phyloP scores from a whole-genome alignment of 2,113 vertebrate species.

The Lutjanus erythropterus region DNA sequence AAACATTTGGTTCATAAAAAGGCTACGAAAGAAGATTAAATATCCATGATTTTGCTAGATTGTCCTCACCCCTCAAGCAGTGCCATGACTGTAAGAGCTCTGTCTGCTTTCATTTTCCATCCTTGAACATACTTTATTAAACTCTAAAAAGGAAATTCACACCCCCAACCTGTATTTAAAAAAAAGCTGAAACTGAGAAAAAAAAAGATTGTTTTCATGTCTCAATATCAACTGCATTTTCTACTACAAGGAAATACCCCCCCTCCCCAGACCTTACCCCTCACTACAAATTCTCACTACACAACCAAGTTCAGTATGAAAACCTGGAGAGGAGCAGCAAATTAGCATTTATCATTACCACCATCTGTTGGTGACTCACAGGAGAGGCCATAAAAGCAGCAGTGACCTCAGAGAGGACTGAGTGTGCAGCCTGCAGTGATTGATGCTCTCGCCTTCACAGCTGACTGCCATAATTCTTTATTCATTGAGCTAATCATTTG shows the following conservation, averaged over 20 bases:
- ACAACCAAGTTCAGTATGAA: conserved; percentile 8
- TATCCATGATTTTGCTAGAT: conserved; percentile 5
- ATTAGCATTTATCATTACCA: conserved; percentile 55
- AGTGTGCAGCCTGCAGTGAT: conserved; percentile 37
- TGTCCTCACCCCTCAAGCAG: background rate
- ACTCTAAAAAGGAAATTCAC: background rate
- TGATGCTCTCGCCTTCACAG: conserved; percentile 29
- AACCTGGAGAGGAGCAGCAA: conserved; percentile 9
- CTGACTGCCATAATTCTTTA: conserved; percentile 54
- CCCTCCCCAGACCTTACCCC: background rate
- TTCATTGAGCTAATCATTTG: conserved; percentile 52
- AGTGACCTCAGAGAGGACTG: conserved; percentile 41
- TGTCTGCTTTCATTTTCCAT: conserved; percentile 11
- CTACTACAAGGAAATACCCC: background rate
- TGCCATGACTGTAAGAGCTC: background rate
- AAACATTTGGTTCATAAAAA: conserved; percentile 34
- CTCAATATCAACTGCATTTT: background rate
- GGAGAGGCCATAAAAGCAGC: conserved; percentile 24
- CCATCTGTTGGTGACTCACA: conserved; percentile 68
- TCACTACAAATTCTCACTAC: background rate
- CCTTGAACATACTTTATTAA: background rate
- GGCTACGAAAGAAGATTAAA: conserved; percentile 4
- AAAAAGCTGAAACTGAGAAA: background rate
- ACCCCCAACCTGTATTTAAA: background rate
- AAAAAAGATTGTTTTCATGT: background rate